A percentile compares a stretch with the other conserved stretches of the same genome.
These are phyloP conservation scores for Neomorphus geoffroyi DNA, from an alignment of 2,797 vertebrate species.

Conservation along the genomic window DNA sequence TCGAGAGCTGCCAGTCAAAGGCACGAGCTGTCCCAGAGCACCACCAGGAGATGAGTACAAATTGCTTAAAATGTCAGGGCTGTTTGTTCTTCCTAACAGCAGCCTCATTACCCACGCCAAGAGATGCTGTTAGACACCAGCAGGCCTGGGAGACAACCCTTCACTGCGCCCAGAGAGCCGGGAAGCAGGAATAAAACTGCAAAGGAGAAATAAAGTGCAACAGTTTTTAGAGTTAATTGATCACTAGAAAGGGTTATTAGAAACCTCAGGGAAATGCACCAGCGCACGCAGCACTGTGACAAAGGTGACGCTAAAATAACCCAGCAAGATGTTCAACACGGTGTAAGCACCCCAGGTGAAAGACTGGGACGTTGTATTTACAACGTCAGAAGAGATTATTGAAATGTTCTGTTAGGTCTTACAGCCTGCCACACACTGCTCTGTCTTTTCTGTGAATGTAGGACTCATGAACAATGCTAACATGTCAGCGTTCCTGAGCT, in stretches of 20 bases:
- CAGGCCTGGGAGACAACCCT: not conserved
- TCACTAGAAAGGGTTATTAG: not conserved
- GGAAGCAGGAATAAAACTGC: not conserved
- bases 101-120: not conserved
- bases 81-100: not conserved
- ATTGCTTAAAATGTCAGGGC: not conserved
- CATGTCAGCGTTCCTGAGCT: not conserved
- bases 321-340: accelerated
- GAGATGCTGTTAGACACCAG: not conserved
- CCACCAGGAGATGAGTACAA: not conserved
- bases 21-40: not conserved
- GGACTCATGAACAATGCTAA: not conserved
- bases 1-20: not conserved
- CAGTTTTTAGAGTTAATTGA: not conserved
- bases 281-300: not conserved
- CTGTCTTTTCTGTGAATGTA: not conserved
- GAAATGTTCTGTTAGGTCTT: not conserved
- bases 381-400: not conserved
- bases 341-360: not conserved
- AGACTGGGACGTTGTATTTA: not conserved
- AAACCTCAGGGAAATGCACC: not conserved
- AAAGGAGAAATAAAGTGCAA: not conserved
- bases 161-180: not conserved
- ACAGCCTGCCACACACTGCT: not conserved
- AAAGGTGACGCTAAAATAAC: not conserved